phyloP scores from a whole-genome alignment of 2,113 vertebrate genomes.

The Pionites leucogaster region DNA sequence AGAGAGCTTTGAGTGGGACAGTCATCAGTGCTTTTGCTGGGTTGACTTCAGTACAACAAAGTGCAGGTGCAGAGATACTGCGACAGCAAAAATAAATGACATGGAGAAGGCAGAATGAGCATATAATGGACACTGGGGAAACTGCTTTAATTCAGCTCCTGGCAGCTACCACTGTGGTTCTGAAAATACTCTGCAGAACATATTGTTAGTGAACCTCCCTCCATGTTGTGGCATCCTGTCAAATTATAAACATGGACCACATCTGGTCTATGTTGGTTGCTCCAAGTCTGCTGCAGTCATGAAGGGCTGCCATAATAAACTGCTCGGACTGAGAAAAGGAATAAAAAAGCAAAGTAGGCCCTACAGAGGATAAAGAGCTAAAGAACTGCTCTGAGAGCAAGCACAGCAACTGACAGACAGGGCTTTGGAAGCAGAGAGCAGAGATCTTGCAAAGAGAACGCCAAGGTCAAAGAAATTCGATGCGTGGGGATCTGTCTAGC shows the following conservation, averaged over 20 bases:
- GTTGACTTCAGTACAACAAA: not conserved
- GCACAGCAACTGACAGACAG: conserved; percentile 14
- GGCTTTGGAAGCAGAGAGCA: not conserved
- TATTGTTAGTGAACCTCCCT: conserved; percentile 43
- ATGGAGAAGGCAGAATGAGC: not conserved
- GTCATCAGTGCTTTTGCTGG: not conserved
- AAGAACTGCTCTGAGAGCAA: conserved; percentile 14
- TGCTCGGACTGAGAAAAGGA: not conserved
- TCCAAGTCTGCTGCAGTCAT: conserved; percentile 50
- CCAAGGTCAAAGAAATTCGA: conserved; percentile 45
- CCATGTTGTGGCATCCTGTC: conserved; percentile 48
- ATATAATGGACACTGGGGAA: conserved; percentile 13
- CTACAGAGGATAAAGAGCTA: not conserved
- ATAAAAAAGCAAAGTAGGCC: not conserved
- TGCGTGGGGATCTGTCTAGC: conserved; percentile 29
- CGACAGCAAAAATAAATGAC: conserved; percentile 23
- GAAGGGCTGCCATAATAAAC: conserved; percentile 41
- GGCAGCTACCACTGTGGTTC: not conserved
- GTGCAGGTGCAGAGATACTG: conserved; percentile 24
- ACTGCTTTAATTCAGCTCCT: conserved; percentile 10
- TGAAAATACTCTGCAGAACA: conserved; percentile 38
- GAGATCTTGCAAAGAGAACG: not conserved
- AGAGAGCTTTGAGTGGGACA: not conserved
- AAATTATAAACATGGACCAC: conserved; percentile 22
- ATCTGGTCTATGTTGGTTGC: conserved; percentile 46